Evolutionary conservation across 2,113 vertebrate genomes (phyloP).

Genomic region (Aythya baeri): DNA sequence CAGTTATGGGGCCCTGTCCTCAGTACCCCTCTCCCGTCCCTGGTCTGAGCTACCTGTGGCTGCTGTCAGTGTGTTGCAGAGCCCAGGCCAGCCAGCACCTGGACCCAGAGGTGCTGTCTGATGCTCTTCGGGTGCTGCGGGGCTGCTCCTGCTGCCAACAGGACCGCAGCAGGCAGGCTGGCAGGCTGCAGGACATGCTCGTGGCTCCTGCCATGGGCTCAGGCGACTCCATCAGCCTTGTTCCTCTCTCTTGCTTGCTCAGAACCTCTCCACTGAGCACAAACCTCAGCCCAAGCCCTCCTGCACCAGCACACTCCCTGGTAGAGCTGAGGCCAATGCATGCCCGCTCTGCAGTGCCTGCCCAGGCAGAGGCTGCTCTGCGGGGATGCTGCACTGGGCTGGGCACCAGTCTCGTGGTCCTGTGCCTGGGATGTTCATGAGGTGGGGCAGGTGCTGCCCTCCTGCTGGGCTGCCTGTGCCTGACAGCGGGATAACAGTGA

Average conservation of each 20-base stretch:
- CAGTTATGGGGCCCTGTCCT: fast-evolving
- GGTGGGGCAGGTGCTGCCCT: background rate
- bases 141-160: background rate
- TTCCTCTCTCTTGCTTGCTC: background rate
- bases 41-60: background rate
- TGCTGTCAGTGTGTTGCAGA: background rate
- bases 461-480: background rate
- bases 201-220: background rate
- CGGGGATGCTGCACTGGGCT: fast-evolving
- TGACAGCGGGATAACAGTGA: fast-evolving
- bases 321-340: too few relatives aligned
- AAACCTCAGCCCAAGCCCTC: background rate
- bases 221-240: background rate
- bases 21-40: background rate
- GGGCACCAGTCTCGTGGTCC: background rate
- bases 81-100: background rate
- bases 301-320: fast-evolving
- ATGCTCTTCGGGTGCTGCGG: fast-evolving
- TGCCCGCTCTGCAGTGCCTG: fast-evolving
- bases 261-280: background rate
- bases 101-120: background rate
- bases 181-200: fast-evolving
- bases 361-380: background rate
- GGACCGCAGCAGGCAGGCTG: background rate
- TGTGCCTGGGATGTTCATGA: background rate